Conservation (phyloP, 2,797 vertebrate species). For the Petrocephalus schoutedeni region DNA sequence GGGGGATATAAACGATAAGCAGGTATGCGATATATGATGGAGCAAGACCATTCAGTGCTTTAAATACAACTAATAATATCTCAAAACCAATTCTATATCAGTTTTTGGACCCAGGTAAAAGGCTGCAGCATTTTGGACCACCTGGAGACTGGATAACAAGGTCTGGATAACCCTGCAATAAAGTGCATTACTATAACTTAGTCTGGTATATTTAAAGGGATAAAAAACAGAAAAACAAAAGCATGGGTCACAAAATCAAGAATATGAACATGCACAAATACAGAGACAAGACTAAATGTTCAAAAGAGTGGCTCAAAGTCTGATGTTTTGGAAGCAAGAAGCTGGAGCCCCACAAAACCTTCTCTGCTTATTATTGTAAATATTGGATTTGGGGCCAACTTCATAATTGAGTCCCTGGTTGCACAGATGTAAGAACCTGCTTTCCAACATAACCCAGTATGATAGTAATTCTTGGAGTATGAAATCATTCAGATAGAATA, state of each 20-base stretch:
- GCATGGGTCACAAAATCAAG: background rate
- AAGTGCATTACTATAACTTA: background rate
- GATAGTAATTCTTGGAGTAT: background rate
- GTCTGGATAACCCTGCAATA: no score
- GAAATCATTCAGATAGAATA: background rate
- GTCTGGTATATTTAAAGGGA: background rate
- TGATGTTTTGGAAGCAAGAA: background rate
- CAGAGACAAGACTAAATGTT: background rate
- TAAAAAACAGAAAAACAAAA: background rate
- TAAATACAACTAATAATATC: background rate
- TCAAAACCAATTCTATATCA: background rate
- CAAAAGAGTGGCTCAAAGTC: background rate
- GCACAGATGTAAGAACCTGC: background rate
- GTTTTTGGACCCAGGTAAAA: background rate
- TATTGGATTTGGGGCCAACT: background rate
- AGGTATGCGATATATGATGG: background rate
- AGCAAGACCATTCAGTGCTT: background rate
- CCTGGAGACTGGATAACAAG: no score
- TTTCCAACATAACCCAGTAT: background rate
- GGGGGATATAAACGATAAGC: background rate
- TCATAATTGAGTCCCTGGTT: background rate
- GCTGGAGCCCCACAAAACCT: background rate
- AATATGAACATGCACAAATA: background rate
- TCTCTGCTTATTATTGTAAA: background rate
- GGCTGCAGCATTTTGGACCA: background rate